Percentiles rank a stretch among this genome's conserved stretches.
phyloP scores from a whole-genome alignment of 2,888 invertebrate genomes.

The Watsonalla cultraria region DNA sequence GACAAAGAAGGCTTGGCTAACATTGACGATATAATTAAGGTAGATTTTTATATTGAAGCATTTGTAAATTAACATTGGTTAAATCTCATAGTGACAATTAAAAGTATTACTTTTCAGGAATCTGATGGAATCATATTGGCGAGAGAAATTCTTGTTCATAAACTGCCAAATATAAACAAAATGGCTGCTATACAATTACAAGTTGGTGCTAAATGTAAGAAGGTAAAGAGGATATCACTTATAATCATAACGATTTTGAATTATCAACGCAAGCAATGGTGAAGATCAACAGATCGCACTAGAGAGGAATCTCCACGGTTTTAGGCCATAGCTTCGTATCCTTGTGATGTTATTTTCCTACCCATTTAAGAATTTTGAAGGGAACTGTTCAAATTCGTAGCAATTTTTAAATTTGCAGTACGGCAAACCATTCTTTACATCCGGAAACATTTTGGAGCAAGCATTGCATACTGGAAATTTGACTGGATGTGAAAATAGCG shows the following conservation, averaged over 20 bases:
- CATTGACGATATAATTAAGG: constrained; percentile 44
- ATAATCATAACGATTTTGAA: background rate
- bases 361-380: no score
- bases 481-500: constrained; percentile 24
- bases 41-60: constrained; percentile 9
- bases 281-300: background rate
- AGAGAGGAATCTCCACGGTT: background rate
- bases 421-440: constrained; percentile 33
- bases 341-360: no score
- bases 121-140: constrained; percentile 36
- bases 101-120: constrained; percentile 16
- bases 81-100: background rate
- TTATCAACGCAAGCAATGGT: no score
- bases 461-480: constrained; percentile 17
- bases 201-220: constrained; percentile 29
- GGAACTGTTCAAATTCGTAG: no score
- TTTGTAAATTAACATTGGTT: background rate
- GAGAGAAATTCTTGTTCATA: constrained; percentile 29
- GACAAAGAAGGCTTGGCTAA: constrained; percentile 48
- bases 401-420: constrained; percentile 13
- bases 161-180: constrained; percentile 21
- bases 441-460: constrained; percentile 29
- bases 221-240: constrained; percentile 17
- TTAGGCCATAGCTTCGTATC: no score
- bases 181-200: constrained; percentile 30